These are phyloP conservation scores for Galeopsomyia nigrocyanea DNA, from an alignment of 2,888 invertebrate species.

Conservation along the genomic window DNA sequence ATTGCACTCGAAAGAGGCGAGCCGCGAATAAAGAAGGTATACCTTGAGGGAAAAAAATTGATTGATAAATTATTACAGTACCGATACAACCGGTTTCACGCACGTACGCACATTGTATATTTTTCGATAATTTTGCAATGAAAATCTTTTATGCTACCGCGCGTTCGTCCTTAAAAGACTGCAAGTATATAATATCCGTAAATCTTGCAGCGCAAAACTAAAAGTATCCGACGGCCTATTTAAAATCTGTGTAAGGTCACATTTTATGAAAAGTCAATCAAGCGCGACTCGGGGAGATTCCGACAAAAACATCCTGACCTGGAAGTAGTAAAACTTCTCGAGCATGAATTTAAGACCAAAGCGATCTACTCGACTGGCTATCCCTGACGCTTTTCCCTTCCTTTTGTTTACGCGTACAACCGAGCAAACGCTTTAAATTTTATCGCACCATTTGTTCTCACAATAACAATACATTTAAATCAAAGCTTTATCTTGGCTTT, in stretches of 20 bases:
- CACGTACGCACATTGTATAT: neutral
- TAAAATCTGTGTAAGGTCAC: conserved; percentile 36
- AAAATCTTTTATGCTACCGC: conserved; percentile 15
- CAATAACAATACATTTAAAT: neutral
- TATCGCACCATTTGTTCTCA: conserved; percentile 4
- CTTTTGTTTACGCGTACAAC: conserved; percentile 19
- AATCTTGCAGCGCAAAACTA: neutral
- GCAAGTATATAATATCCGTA: no score
- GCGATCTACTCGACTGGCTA: conserved; percentile 22
- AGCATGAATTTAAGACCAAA: conserved; percentile 41
- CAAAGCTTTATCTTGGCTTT: no score
- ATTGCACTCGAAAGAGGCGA: no score
- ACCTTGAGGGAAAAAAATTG: no score
- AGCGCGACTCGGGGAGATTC: conserved; percentile 36
- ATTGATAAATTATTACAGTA: conserved; percentile 12
- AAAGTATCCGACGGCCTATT: conserved; percentile 35
- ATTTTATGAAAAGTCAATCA: conserved; percentile 39
- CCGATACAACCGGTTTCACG: neutral
- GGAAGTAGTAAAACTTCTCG: conserved; percentile 37
- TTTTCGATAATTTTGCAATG: conserved; percentile 7
- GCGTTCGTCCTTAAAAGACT: neutral
- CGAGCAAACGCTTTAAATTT: conserved; percentile 6
- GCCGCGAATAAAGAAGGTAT: no score
- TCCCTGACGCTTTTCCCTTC: neutral
- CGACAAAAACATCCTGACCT: conserved; percentile 40